Evolutionary conservation across 2,888 invertebrate species (phyloP), one percentile per base, ranked within the genome.

Genomic region (Cordilura impudica): DNA sequence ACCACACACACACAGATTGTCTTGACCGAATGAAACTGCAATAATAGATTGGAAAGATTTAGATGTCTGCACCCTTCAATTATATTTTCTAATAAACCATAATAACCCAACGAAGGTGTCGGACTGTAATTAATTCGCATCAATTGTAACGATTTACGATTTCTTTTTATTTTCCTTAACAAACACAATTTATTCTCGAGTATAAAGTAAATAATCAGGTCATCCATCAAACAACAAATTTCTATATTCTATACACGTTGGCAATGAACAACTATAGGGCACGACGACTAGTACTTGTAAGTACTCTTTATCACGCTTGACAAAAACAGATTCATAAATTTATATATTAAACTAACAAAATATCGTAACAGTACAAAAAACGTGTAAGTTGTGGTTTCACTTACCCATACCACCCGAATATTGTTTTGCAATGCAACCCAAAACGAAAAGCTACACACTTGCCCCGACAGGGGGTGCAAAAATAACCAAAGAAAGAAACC

Each of bases 281-380:
- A 45, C 66, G 60, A 29, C 26, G 65, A 65, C 45, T 35, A 21
- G 51, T 73, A 73, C 67, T 67, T 66, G 53, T 77, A 73, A 78
- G 78, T 73, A 69, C 78, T 58, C 78, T 78, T 65, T 78, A 78
- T 78, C 78, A 78, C 63, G 73, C 78, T 73, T 78, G 73, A 78
- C 73, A 78, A 78, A 73, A 73, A 78, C 73, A 73, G 78, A 78
- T 78, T 78, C 73, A 78, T 73, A 73, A 78, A 69, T 73, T 69
- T 78, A 73, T 73, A 58, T 73, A 47, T 69, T 39, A 73, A 69
- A 78, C 73, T 69, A 78, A 69, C 56, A 78, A 73, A 73, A 73
- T 56, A 39, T 39, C 69, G 63, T 49, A 63, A 58, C 54, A 71
- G 54, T 65, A 60, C 58, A 54, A 63, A 53, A 39, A 35, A 35